Conservation (phyloP, 2,797 vertebrate genomes). For the Microcaecilia unicolor region DNA sequence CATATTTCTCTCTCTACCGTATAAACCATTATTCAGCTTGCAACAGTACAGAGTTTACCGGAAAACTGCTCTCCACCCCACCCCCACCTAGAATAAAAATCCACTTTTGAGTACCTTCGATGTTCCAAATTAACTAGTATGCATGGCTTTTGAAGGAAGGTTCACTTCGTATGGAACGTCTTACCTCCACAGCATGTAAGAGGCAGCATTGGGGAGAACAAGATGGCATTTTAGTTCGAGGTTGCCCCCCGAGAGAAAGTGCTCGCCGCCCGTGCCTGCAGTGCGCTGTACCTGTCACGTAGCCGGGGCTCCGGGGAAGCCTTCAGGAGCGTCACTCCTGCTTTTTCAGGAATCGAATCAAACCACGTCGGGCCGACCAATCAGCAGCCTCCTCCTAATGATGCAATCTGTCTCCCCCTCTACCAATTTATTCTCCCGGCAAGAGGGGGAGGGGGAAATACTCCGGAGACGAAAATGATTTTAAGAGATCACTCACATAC, state of each 20-base stretch:
- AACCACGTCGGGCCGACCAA: constrained; percentile 78
- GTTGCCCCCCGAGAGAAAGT: constrained; percentile 47
- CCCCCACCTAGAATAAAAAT: not conserved
- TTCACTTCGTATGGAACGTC: constrained; percentile 33
- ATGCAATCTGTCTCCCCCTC: constrained; percentile 79
- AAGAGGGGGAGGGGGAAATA: too few species aligned
- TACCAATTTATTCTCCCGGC: constrained; percentile 37
- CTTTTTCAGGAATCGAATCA: constrained; percentile 82
- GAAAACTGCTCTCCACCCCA: constrained; percentile 13
- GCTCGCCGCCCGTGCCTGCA: constrained; percentile 26
- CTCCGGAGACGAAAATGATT: too few species aligned
- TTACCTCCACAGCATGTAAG: constrained; percentile 74
- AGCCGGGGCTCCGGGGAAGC: constrained; percentile 49
- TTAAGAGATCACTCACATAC: not conserved
- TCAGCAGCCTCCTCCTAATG: constrained; percentile 71
- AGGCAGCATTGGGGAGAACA: constrained; percentile 78
- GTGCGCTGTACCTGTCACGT: constrained; percentile 49
- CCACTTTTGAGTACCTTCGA: not conserved
- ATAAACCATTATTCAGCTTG: constrained; percentile 18
- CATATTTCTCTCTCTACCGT: too few species aligned
- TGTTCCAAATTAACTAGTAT: not conserved
- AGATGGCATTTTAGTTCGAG: constrained; percentile 77
- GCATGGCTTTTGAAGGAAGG: too few species aligned
- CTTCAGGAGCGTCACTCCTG: constrained; percentile 59
- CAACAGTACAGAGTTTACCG: not conserved